Evolutionary conservation across 2,888 invertebrate genomes (phyloP).

Genomic region (Prenolepis imparis): DNA sequence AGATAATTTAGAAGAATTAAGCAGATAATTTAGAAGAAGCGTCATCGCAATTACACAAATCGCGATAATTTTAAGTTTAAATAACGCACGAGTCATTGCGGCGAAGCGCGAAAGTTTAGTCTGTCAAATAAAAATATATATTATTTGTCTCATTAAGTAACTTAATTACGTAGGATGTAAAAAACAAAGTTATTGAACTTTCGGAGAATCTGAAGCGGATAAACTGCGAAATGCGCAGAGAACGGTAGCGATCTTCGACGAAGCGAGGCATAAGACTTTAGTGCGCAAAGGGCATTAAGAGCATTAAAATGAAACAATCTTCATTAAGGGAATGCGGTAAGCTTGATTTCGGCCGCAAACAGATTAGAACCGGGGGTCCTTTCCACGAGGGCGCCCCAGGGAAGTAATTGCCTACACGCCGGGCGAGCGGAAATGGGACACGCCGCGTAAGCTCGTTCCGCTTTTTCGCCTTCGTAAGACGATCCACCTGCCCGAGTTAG

Average conservation of each 20-base stretch:
- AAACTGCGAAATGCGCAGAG: no score
- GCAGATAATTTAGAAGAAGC: slow-evolving; percentile 15
- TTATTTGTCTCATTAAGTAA: neutral
- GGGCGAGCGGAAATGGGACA: slow-evolving; percentile 70
- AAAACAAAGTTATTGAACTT: neutral
- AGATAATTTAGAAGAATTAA: no score
- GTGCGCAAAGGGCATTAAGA: slow-evolving; percentile 31
- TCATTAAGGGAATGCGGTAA: slow-evolving; percentile 69
- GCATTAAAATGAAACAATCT: slow-evolving; percentile 77
- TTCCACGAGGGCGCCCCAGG: slow-evolving; percentile 56
- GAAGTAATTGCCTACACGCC: slow-evolving; percentile 77
- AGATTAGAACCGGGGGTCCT: slow-evolving; percentile 73
- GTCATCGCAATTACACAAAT: slow-evolving; percentile 13
- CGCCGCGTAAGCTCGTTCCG: slow-evolving; percentile 74
- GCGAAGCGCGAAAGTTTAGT: slow-evolving; percentile 1
- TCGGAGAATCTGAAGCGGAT: neutral
- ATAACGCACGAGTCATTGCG: neutral
- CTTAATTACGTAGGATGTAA: neutral
- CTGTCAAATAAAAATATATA: neutral
- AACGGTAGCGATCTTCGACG: neutral
- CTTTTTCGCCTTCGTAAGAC: slow-evolving; percentile 69
- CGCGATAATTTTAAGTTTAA: neutral
- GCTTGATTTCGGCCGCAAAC: slow-evolving; percentile 76
- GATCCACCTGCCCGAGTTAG: slow-evolving; percentile 64
- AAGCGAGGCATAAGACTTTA: neutral